phyloP scores from a whole-genome alignment of 2,113 vertebrate genomes.

The Chrysemys picta region DNA sequence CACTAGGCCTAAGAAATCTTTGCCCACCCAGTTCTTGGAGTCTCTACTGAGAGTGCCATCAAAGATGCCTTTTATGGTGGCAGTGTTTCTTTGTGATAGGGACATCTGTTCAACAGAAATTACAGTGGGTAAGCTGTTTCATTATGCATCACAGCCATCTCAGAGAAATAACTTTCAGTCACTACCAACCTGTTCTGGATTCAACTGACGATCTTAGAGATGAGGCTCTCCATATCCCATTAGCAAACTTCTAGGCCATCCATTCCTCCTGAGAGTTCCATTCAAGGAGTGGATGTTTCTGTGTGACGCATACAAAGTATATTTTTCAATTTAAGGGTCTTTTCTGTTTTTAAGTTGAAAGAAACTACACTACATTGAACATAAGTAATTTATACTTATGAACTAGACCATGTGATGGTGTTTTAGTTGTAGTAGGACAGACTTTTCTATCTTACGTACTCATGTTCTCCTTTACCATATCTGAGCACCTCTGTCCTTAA shows the following conservation, averaged over 20 bases:
- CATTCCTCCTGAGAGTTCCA: conserved; percentile 46
- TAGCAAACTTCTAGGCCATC: conserved; percentile 47
- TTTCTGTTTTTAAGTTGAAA: conserved; percentile 50
- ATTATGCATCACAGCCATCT: background rate
- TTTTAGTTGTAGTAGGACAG: conserved; percentile 33
- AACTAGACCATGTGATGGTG: conserved; percentile 52
- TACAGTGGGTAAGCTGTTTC: background rate
- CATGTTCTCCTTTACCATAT: background rate
- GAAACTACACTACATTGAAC: conserved; percentile 46
- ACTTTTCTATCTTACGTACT: conserved; percentile 9
- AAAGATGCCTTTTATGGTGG: too few relatives aligned
- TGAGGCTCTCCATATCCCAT: conserved; percentile 45
- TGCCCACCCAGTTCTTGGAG: background rate
- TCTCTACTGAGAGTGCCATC: background rate
- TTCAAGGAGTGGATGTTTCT: conserved; percentile 34
- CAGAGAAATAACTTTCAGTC: background rate
- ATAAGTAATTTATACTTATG: conserved; percentile 69
- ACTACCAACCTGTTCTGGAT: conserved; percentile 23
- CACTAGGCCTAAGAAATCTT: background rate
- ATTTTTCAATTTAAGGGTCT: conserved; percentile 54
- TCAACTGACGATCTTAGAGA: conserved; percentile 23
- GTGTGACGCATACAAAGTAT: conserved; percentile 46
- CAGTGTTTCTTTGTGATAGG: background rate
- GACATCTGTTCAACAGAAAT: background rate
- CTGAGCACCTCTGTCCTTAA: background rate